These are phyloP conservation scores for Gila orcuttii DNA, from an alignment of 2,113 vertebrate genomes.

Conservation along the genomic window DNA sequence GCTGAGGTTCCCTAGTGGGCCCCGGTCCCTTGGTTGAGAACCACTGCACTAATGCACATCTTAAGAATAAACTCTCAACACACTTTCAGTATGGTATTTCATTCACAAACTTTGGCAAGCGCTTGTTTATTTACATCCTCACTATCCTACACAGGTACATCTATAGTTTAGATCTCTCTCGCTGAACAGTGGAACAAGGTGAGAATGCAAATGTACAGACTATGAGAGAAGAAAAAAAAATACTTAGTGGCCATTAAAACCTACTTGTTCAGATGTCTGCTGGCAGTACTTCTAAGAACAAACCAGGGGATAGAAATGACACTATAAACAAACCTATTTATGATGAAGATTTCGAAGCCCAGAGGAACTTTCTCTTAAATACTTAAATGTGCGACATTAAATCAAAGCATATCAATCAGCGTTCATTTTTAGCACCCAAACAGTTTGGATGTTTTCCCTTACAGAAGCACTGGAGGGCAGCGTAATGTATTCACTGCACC, in stretches of 20 bases:
- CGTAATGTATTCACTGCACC: background rate
- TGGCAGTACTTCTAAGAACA: constrained; percentile 10
- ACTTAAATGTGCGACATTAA: background rate
- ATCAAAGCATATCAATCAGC: background rate
- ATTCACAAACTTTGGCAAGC: constrained; percentile 84
- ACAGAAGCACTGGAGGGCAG: constrained; percentile 24
- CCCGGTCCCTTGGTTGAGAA: background rate
- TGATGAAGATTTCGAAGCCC: background rate
- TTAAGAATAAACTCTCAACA: constrained; percentile 43
- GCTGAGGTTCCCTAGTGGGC: no score
- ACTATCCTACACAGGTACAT: constrained; percentile 71
- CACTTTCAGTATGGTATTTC: constrained; percentile 52
- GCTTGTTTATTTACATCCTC: constrained; percentile 83
- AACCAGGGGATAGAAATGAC: background rate
- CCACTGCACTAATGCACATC: background rate
- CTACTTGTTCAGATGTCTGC: constrained; percentile 9
- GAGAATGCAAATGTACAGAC: constrained; percentile 58
- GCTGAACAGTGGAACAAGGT: constrained; percentile 53
- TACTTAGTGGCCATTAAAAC: constrained; percentile 9
- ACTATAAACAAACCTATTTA: background rate
- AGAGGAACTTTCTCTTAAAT: background rate
- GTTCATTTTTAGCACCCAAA: background rate
- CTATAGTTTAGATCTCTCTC: constrained; percentile 63
- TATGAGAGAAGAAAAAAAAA: constrained; percentile 48
- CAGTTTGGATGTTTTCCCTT: background rate